A percentile compares a stretch with the other conserved stretches of the same genome.
phyloP scores from a whole-genome alignment of 2,888 invertebrate species.

The Parnassius orleans region DNA sequence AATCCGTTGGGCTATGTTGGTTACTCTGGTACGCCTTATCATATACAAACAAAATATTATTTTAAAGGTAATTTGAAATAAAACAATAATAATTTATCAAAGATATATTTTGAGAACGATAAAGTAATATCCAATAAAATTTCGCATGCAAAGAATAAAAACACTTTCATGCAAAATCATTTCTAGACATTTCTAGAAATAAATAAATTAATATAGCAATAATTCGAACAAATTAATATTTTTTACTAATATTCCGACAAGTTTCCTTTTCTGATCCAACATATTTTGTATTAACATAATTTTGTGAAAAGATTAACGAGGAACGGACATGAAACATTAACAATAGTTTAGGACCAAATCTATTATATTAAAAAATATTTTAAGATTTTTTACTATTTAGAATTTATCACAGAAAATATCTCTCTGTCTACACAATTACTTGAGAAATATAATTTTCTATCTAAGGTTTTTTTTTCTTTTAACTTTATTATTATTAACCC shows the following conservation, averaged over 20 bases:
- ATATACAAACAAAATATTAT: not conserved
- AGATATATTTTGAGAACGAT: constrained; percentile 41
- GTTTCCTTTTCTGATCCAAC: too few relatives aligned
- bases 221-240: too few relatives aligned
- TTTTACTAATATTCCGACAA: too few relatives aligned
- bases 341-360: not conserved
- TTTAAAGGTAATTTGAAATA: constrained; percentile 6
- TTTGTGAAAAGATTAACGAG: too few relatives aligned
- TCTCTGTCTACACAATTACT: constrained; percentile 39
- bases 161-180: constrained; percentile 68
- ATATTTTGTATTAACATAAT: too few relatives aligned
- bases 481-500: constrained; percentile 25
- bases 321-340: not conserved
- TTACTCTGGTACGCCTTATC: too few relatives aligned
- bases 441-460: constrained; percentile 36
- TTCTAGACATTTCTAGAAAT: constrained; percentile 53
- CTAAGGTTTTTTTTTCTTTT: constrained; percentile 30
- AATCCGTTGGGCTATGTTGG: too few relatives aligned
- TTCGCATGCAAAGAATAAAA: constrained; percentile 70
- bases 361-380: not conserved
- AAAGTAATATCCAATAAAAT: constrained; percentile 51
- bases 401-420: constrained; percentile 59
- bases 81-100: constrained; percentile 30
- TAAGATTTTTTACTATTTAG: constrained; percentile 8
- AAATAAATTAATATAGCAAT: constrained; percentile 29